Percentiles rank a stretch among this genome's conserved stretches.
These are phyloP conservation scores for Reticulitermes lucifugus DNA, from an alignment of 2,888 invertebrate genomes.

Conservation along the genomic window DNA sequence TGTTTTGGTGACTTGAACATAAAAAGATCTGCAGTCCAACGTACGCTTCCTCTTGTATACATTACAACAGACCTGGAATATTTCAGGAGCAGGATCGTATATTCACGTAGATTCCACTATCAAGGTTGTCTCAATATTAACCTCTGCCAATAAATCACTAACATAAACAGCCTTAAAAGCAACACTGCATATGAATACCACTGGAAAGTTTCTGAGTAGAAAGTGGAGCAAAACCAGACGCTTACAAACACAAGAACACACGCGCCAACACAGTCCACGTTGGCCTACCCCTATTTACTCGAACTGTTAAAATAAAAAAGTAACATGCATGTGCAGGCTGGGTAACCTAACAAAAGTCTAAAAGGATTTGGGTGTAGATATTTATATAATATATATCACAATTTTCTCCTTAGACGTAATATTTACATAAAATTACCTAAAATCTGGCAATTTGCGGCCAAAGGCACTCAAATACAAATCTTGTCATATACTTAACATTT, in stretches of 20 bases:
- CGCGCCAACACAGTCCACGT: too few species aligned
- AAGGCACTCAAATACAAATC: too few species aligned
- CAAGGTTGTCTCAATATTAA: constrained; percentile 12
- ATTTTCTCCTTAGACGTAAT: too few species aligned
- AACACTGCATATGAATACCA: constrained; percentile 9
- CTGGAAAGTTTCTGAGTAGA: not conserved
- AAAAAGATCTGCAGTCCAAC: not conserved
- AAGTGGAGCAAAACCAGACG: not conserved
- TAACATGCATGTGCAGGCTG: too few species aligned
- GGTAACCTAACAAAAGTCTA: too few species aligned
- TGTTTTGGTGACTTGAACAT: constrained; percentile 2
- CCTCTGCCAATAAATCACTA: constrained; percentile 11
- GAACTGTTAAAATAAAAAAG: too few species aligned
- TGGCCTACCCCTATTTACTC: too few species aligned
- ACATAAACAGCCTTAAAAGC: constrained; percentile 7
- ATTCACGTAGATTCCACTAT: not conserved
- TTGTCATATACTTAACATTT: too few species aligned
- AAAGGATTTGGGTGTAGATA: too few species aligned
- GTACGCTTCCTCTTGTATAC: not conserved
- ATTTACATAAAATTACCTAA: too few species aligned
- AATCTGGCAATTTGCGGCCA: too few species aligned
- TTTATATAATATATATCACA: too few species aligned
- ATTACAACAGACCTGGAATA: not conserved
- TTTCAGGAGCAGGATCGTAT: not conserved
- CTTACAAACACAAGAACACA: not conserved